phyloP scores from a whole-genome alignment of 2,888 invertebrate genomes.

The Leptopilina myrica region DNA sequence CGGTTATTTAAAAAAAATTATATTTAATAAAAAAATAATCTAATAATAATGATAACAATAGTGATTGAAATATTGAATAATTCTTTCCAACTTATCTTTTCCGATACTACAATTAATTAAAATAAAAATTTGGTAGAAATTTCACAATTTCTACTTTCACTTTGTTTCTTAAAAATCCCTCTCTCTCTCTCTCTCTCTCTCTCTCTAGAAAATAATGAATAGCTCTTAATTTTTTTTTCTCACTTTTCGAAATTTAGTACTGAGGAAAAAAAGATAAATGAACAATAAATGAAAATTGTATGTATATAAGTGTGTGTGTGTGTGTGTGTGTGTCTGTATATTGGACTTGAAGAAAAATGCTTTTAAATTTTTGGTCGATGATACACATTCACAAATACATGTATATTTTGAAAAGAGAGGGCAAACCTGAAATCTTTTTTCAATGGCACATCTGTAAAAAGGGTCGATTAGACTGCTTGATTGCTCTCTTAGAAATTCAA shows the following conservation, averaged over 20 bases:
- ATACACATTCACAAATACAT: neutral
- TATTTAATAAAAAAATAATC: no score
- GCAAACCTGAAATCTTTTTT: slow-evolving; percentile 13
- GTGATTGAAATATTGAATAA: no score
- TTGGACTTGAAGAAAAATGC: slow-evolving; percentile 1
- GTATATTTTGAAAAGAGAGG: neutral
- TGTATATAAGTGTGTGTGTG: neutral
- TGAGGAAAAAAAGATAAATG: neutral
- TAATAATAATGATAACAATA: no score
- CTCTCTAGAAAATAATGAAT: neutral
- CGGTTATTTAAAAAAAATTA: no score
- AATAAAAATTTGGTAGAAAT: no score
- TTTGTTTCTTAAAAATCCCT: neutral
- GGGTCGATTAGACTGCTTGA: slow-evolving; percentile 36
- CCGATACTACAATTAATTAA: no score
- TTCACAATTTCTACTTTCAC: neutral
- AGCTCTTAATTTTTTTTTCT: slow-evolving; percentile 8
- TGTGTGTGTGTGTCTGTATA: no score
- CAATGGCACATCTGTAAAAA: slow-evolving; percentile 32
- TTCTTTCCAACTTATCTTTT: no score
- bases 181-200: no score
- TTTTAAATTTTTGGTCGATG: slow-evolving; percentile 2
- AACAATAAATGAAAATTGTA: slow-evolving; percentile 32
- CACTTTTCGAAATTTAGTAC: slow-evolving; percentile 10
- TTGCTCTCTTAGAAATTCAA: slow-evolving; percentile 35